Conservation (phyloP, 2,113 vertebrate species). For the Clarias magur region DNA sequence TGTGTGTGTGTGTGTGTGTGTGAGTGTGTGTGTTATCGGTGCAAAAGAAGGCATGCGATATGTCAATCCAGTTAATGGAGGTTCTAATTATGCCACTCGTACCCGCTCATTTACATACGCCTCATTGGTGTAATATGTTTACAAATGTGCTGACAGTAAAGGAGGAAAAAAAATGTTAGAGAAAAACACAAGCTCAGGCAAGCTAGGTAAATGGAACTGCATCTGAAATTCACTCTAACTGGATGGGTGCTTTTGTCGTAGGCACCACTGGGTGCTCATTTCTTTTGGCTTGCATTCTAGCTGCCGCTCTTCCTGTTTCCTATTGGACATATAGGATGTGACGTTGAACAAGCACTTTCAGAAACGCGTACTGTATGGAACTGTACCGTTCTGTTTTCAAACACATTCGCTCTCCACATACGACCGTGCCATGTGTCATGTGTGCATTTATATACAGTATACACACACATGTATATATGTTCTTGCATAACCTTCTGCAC, state of each 20-base stretch:
- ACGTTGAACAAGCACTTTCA: background rate
- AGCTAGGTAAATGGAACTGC: background rate
- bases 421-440: background rate
- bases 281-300: background rate
- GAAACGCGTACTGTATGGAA: background rate
- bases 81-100: background rate
- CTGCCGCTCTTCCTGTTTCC: background rate
- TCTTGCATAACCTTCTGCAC: constrained; percentile 47
- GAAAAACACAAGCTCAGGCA: background rate
- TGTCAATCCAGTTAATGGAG: background rate
- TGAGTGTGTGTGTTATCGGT: background rate
- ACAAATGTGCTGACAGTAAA: background rate
- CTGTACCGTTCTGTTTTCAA: background rate
- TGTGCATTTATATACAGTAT: background rate
- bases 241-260: background rate
- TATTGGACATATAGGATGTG: background rate
- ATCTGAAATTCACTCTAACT: background rate
- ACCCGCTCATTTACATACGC: background rate
- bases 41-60: background rate
- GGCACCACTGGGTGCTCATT: background rate
- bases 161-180: background rate
- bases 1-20: background rate
- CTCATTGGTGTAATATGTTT: constrained; percentile 5
- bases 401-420: background rate
- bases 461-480: constrained; percentile 8